Evolutionary conservation across 2,113 vertebrate species (phyloP).

Genomic region (Ammospiza nelsoni): DNA sequence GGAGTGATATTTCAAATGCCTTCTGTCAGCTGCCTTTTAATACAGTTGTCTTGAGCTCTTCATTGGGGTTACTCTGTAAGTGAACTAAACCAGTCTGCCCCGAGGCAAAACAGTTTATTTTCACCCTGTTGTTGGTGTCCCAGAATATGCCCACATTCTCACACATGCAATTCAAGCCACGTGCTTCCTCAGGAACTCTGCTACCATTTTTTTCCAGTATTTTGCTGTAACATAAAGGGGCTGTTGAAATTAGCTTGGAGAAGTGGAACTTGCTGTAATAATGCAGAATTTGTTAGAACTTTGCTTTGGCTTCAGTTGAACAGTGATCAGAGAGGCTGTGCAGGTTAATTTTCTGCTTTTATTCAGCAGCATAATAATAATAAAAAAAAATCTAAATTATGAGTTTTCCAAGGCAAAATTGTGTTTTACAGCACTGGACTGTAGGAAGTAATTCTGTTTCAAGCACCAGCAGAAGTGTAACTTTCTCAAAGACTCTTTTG

Average conservation of each 20-base stretch:
- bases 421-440: background rate
- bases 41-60: background rate
- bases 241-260: background rate
- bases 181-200: background rate
- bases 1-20: background rate
- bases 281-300: background rate
- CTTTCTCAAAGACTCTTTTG: background rate
- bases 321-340: background rate
- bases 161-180: fast-evolving
- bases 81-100: background rate
- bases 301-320: background rate
- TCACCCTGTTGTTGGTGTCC: background rate
- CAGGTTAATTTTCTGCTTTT: background rate
- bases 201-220: background rate
- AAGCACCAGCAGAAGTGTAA: background rate
- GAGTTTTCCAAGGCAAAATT: background rate
- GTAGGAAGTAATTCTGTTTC: background rate
- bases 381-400: background rate
- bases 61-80: background rate
- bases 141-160: fast-evolving
- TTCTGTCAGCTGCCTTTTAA: background rate
- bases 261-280: background rate
- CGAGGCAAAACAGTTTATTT: background rate
- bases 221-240: background rate
- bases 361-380: background rate